phyloP scores from a whole-genome alignment of 2,888 invertebrate species.

The Caenorhabditis drosophilae region DNA sequence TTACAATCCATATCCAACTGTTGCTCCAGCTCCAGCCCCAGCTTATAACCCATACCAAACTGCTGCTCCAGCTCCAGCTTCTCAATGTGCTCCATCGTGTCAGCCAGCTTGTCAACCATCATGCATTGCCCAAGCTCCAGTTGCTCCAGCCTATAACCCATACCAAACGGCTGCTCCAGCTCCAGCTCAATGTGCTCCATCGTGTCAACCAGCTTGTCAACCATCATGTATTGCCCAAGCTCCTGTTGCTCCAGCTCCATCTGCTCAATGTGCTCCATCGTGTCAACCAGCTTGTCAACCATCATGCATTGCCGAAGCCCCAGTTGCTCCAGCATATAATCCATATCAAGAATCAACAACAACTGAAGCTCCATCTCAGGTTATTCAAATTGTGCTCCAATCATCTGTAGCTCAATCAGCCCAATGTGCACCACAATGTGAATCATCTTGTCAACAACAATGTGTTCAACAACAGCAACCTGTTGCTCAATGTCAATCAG shows the following conservation, averaged over 20 bases:
- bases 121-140: no score
- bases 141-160: no score
- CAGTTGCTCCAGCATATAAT: slow-evolving; percentile 11
- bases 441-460: slow-evolving; percentile 45
- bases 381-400: slow-evolving; percentile 40
- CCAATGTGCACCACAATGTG: slow-evolving; percentile 49
- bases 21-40: slow-evolving; percentile 19
- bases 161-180: slow-evolving; percentile 23
- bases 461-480: slow-evolving; percentile 50
- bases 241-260: slow-evolving; percentile 16
- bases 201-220: slow-evolving; percentile 31
- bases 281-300: slow-evolving; percentile 31
- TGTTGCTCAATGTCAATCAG: slow-evolving; percentile 39
- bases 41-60: slow-evolving; percentile 31
- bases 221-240: slow-evolving; percentile 20
- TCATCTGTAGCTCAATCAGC: slow-evolving; percentile 39
- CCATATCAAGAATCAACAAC: slow-evolving; percentile 12
- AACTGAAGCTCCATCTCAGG: slow-evolving; percentile 9
- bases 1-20: slow-evolving; percentile 26
- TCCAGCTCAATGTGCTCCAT: slow-evolving; percentile 26
- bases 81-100: no score
- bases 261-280: slow-evolving; percentile 23
- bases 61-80: no score
- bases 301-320: slow-evolving; percentile 18
- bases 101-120: no score